A percentile compares a stretch with the other conserved stretches of the same genome.
Evolutionary conservation across 2,888 invertebrate genomes (phyloP).

Genomic region (Ectemnius lituratus): DNA sequence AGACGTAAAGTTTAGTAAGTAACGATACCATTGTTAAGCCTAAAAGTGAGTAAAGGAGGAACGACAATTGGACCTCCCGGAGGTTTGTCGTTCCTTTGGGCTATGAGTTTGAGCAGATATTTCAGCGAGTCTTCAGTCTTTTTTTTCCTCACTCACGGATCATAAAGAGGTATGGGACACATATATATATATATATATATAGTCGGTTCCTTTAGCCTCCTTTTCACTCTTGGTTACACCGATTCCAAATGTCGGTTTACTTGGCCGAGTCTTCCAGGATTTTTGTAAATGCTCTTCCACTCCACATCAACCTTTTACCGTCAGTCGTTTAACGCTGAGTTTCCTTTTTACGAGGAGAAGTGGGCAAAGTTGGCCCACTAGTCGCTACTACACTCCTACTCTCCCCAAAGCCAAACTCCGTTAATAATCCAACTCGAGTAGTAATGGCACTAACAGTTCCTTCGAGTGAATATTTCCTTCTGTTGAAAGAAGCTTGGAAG

Average conservation of each 20-base stretch:
- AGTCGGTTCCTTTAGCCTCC: not conserved
- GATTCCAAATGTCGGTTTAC: too few relatives aligned
- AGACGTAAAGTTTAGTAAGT: constrained; percentile 43
- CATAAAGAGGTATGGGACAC: constrained; percentile 11
- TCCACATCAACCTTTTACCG: not conserved
- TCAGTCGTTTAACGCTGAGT: not conserved
- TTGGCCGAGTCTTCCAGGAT: not conserved
- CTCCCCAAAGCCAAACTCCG: not conserved
- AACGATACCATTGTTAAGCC: constrained; percentile 47
- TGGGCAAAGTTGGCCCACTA: too few relatives aligned
- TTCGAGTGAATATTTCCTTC: too few relatives aligned
- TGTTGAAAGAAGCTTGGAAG: too few relatives aligned
- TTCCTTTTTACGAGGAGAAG: not conserved
- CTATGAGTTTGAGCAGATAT: constrained; percentile 57
- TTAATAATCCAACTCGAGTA: not conserved
- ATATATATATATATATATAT: too few relatives aligned
- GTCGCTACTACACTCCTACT: not conserved
- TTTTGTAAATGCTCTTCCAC: not conserved
- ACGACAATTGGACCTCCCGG: not conserved
- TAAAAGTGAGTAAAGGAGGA: constrained; percentile 37
- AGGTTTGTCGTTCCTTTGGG: not conserved
- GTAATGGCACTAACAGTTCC: too few relatives aligned
- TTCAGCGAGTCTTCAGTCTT: constrained; percentile 26
- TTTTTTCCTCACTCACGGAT: constrained; percentile 3
- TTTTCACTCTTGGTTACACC: not conserved